These are phyloP conservation scores for Serinus canaria DNA, from an alignment of 2,113 vertebrate species.

Conservation along the genomic window DNA sequence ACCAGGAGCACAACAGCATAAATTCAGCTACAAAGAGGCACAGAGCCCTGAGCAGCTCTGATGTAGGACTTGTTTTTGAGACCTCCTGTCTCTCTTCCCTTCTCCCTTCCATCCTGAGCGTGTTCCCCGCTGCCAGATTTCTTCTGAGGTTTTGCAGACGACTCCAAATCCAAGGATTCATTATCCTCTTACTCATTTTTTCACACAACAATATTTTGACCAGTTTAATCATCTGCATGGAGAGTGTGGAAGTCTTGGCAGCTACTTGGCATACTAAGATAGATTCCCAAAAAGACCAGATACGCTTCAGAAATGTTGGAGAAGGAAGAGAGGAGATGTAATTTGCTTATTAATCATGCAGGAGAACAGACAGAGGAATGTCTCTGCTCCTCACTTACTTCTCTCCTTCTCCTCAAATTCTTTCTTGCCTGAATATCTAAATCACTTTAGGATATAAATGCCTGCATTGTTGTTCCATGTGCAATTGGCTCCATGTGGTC, in stretches of 20 bases:
- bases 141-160: background rate
- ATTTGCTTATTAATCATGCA: constrained; percentile 63
- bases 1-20: accelerated
- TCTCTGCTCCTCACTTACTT: background rate
- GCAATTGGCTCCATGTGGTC: background rate
- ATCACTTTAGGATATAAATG: background rate
- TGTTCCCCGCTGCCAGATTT: background rate
- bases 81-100: background rate
- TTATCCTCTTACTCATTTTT: constrained; percentile 49
- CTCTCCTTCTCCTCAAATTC: background rate
- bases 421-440: background rate
- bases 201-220: constrained; percentile 64
- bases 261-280: constrained; percentile 59
- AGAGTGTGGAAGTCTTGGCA: constrained; percentile 58
- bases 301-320: constrained; percentile 30
- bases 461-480: background rate
- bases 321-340: constrained; percentile 39
- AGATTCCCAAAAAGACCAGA: constrained; percentile 62
- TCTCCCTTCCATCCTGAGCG: background rate
- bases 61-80: background rate
- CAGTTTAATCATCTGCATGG: constrained; percentile 57
- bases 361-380: background rate
- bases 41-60: background rate
- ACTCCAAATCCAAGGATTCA: constrained; percentile 45
- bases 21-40: background rate